A percentile compares a stretch with the other conserved stretches of the same genome.
Evolutionary conservation across 2,797 vertebrate species (phyloP).

Genomic region (Steatocranus sp.): DNA sequence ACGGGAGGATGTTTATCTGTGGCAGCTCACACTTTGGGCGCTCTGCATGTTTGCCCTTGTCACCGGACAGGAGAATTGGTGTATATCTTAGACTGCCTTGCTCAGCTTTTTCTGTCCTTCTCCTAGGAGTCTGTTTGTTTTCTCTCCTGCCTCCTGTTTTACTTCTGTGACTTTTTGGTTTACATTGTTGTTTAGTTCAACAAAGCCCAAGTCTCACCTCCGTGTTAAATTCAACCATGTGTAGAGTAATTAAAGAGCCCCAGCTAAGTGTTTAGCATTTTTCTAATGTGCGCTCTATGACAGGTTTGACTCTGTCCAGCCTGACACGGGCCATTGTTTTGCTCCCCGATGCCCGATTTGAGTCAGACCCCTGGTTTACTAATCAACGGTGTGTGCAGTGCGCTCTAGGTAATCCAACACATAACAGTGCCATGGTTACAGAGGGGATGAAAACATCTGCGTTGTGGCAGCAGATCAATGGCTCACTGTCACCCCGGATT

Average conservation of each 20-base stretch:
- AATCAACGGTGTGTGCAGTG: constrained; percentile 53
- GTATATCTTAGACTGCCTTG: constrained; percentile 2
- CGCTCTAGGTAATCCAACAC: constrained; percentile 64
- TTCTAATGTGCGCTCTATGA: background rate
- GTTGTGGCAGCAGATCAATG: constrained; percentile 73
- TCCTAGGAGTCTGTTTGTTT: constrained; percentile 16
- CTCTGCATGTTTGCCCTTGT: constrained; percentile 80
- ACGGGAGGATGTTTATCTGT: constrained; percentile 85
- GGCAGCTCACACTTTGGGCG: constrained; percentile 75
- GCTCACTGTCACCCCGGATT: constrained; percentile 71
- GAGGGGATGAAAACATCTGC: constrained; percentile 71
- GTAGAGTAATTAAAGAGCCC: background rate
- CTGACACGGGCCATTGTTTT: constrained; percentile 19
- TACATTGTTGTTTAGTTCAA: background rate
- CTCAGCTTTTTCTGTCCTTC: constrained; percentile 21
- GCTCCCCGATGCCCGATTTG: background rate
- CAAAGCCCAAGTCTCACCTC: background rate
- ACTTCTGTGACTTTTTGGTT: background rate
- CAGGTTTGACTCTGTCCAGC: background rate
- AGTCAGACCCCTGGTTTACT: constrained; percentile 44
- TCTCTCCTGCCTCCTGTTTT: constrained; percentile 2
- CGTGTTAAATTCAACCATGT: background rate
- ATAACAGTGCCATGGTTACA: constrained; percentile 63
- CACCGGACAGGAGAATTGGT: constrained; percentile 56
- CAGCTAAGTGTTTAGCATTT: background rate